These are phyloP conservation scores for Smittia aterrima DNA, from an alignment of 2,888 invertebrate genomes.

Conservation along the genomic window DNA sequence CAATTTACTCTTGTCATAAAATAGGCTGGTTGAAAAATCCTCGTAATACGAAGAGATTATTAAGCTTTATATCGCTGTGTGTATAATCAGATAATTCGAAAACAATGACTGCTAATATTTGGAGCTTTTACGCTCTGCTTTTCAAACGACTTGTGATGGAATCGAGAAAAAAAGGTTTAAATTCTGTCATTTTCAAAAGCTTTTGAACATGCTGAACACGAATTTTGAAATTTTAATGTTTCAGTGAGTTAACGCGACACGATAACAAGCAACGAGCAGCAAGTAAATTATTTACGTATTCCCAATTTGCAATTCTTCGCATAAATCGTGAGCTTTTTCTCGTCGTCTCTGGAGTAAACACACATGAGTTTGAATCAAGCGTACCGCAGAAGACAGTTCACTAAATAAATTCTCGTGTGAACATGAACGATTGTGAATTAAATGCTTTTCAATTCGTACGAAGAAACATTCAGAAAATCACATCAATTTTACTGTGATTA, in stretches of 20 bases:
- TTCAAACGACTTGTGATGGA: background rate
- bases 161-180: background rate
- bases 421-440: background rate
- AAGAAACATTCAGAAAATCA: background rate
- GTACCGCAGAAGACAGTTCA: background rate
- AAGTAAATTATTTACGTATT: background rate
- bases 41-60: background rate
- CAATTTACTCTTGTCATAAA: background rate
- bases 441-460: background rate
- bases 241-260: background rate
- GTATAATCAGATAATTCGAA: background rate
- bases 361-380: background rate
- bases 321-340: slow-evolving; percentile 5
- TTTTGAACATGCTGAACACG: slow-evolving; percentile 12
- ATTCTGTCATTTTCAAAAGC: background rate
- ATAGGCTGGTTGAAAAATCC: background rate
- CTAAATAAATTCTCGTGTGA: background rate
- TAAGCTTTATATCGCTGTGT: background rate
- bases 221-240: slow-evolving; percentile 14
- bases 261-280: background rate
- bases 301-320: background rate
- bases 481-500: slow-evolving; percentile 2
- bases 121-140: background rate
- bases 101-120: background rate
- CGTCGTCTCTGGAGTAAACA: background rate